Evolutionary conservation across 2,797 vertebrate species (phyloP).

Genomic region (Peromyscus nudipes): DNA sequence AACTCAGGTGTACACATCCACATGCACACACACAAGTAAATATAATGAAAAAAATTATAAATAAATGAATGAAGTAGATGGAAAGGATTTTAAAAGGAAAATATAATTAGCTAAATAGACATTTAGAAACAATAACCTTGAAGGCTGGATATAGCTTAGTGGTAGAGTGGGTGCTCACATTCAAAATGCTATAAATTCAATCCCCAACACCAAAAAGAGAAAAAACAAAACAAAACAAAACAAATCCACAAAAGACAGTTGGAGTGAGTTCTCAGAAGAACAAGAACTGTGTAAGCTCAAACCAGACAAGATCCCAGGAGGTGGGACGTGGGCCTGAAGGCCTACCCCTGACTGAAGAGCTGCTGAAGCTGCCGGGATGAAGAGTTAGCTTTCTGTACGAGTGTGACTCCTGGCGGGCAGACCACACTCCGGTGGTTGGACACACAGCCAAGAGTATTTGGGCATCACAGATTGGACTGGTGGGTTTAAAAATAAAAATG

Average conservation of each 20-base stretch:
- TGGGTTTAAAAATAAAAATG: background rate
- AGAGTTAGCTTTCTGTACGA: background rate
- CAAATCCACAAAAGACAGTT: background rate
- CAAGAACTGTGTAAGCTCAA: background rate
- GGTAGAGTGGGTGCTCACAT: background rate
- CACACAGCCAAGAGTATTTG: background rate
- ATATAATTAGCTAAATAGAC: constrained; percentile 7
- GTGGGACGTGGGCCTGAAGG: background rate
- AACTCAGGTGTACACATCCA: background rate
- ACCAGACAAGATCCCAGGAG: background rate
- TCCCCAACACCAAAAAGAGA: background rate
- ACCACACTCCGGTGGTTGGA: background rate
- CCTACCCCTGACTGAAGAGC: background rate
- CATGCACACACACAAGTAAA: background rate
- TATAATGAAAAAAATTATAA: background rate
- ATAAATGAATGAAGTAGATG: background rate
- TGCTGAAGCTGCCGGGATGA: background rate
- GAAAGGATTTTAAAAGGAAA: background rate
- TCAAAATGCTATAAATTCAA: background rate
- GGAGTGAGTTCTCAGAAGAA: background rate
- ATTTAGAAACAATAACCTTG: background rate
- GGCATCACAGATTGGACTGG: background rate
- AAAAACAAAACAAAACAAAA: no score
- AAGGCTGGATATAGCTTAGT: background rate
- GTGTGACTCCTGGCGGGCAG: background rate